Percentiles rank a stretch among this genome's conserved stretches.
Conservation (phyloP, 2,797 vertebrate genomes). For the Denticeps clupeoides region DNA sequence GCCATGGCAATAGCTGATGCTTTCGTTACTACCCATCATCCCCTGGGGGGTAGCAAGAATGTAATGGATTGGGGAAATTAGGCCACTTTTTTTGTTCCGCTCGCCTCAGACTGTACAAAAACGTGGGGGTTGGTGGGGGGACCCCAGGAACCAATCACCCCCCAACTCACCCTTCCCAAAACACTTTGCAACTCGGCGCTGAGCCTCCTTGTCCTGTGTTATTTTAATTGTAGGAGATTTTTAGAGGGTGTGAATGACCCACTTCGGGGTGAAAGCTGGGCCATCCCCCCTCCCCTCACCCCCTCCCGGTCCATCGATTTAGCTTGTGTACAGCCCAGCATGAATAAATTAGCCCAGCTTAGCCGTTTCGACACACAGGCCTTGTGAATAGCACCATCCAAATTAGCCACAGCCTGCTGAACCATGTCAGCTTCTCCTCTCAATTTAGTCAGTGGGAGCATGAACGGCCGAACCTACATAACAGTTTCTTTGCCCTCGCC, state of each 20-base stretch:
- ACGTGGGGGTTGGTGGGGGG: too few species aligned
- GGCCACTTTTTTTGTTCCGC: too few species aligned
- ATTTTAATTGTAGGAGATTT: slow-evolving; percentile 55
- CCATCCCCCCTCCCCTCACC: slow-evolving; percentile 16
- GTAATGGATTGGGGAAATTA: too few species aligned
- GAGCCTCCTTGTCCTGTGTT: slow-evolving; percentile 41
- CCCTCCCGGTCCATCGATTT: slow-evolving; percentile 44
- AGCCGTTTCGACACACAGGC: slow-evolving; percentile 4
- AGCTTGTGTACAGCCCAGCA: slow-evolving; percentile 29
- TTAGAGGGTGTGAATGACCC: slow-evolving; percentile 51
- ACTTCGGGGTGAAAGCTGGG: slow-evolving; percentile 56
- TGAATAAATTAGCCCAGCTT: slow-evolving; percentile 37
- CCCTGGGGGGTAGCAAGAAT: too few species aligned
- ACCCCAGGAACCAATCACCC: too few species aligned
- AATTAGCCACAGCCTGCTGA: slow-evolving; percentile 16
- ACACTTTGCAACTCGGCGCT: slow-evolving; percentile 20
- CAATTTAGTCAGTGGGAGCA: slow-evolving; percentile 37
- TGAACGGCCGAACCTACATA: too few species aligned
- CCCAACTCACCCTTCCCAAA: too few species aligned
- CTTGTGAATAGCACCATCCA: slow-evolving; percentile 14
- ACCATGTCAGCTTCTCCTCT: slow-evolving; percentile 14
- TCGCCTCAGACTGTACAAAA: too few species aligned
- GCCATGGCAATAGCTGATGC: slow-evolving; percentile 23
- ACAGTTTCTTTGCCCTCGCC: too few species aligned
- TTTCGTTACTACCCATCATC: too few species aligned